Base-by-base conservation (phyloP, 2,888 invertebrate genomes). In the Acutogordius australiensis region DNA sequence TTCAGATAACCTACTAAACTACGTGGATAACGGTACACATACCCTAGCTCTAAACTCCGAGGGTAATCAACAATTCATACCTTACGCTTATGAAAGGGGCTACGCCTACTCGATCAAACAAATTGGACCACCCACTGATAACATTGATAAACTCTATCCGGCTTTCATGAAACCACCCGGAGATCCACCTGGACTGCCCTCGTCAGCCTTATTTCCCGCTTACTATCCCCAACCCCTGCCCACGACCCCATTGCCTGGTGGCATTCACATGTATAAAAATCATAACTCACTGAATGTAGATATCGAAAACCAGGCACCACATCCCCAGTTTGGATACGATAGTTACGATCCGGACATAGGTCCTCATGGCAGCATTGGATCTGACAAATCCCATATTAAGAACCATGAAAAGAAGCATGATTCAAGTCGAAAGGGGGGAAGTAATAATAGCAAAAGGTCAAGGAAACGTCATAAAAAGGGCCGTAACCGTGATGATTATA, bases 101-200 rank as follows among this genome's bases (percentile, higher is more conserved):
- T 57, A 57, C 29, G 30, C 58, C 58, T 57, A 57, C 23, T 57
- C 58, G 2, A 57, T 57, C 28, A 57, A 57, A 29, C 58, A 57
- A 29, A 29, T 57, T 28, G 30, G 30, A 8, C 58, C 51, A 51
- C 51, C 51, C n/a, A 51, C 51, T 4, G 51, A 51, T 51, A 23
- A 51, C 23, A 51, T 51, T 4, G 23, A 51, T 51, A 51, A 51
- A 23, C 51, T 51, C 4, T 51, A 51, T 51, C 51, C 51, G 8
- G 4, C 8, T 21, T 51, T 51, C 23, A 21, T 51, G 23, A 51
- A 51, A 26, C 51, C 51, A n/a, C 51, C 51, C 4, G 4, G 23
- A 8, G 51, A 51, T 23, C 51, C 51, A n/a, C 51, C 51, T 23
- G 18, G 18, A 8, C 23, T 51, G 23, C 51, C 51, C 8, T 21